These are phyloP conservation scores for Bembecia ichneumoniformis DNA, from an alignment of 2,888 invertebrate species.

Conservation along the genomic window DNA sequence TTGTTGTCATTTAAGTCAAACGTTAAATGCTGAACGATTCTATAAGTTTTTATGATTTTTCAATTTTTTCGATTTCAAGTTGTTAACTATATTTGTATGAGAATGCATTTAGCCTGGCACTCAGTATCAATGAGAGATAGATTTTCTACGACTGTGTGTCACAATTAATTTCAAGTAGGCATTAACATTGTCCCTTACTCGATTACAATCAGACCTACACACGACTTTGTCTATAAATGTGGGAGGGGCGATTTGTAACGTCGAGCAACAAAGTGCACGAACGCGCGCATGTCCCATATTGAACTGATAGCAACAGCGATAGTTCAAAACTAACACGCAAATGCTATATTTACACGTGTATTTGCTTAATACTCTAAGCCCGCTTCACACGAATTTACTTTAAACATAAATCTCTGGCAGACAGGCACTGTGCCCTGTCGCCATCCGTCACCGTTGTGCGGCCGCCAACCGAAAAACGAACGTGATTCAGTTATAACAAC, in stretches of 20 bases:
- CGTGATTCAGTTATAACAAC: conserved; percentile 60
- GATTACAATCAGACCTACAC: conserved; percentile 27
- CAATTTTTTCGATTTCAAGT: too few relatives aligned
- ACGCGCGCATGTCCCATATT: conserved; percentile 35
- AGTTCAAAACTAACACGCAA: conserved; percentile 37
- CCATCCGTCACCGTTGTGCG: conserved; percentile 45
- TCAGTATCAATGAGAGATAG: not conserved
- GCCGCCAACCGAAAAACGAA: conserved; percentile 47
- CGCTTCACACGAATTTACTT: conserved; percentile 44
- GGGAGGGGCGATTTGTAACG: conserved; percentile 50
- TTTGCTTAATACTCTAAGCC: conserved; percentile 31
- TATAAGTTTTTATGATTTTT: too few relatives aligned
- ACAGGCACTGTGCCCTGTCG: conserved; percentile 31
- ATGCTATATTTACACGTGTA: conserved; percentile 8
- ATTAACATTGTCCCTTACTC: conserved; percentile 7
- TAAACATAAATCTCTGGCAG: conserved; percentile 36
- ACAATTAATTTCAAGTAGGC: not conserved
- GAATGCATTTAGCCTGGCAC: too few relatives aligned
- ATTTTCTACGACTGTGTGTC: not conserved
- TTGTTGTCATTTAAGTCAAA: too few relatives aligned
- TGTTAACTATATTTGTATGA: too few relatives aligned
- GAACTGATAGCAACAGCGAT: conserved; percentile 35
- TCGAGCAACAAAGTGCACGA: conserved; percentile 35
- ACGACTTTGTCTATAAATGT: conserved; percentile 31
- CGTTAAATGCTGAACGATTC: too few relatives aligned